A percentile compares a stretch with the other conserved stretches of the same genome.
These are phyloP conservation scores for Lophura nycthemera DNA, from an alignment of 2,113 vertebrate species.

Conservation along the genomic window DNA sequence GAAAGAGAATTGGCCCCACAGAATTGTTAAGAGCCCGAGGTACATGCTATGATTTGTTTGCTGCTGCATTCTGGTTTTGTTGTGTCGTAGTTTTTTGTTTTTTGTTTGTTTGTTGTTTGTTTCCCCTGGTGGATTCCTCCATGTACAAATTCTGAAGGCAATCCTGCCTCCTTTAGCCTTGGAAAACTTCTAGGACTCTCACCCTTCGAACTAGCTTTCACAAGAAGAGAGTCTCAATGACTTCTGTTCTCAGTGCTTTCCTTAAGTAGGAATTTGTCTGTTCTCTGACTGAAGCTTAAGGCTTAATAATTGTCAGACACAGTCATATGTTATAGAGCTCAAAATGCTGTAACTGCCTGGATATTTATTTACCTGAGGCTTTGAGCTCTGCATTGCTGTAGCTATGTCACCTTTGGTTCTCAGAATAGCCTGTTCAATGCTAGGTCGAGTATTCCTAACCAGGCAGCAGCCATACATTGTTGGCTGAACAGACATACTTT, in stretches of 20 bases:
- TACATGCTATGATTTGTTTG: not conserved
- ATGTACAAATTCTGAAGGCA: not conserved
- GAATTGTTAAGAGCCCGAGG: not conserved
- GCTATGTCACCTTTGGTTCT: not conserved
- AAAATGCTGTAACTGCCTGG: not conserved
- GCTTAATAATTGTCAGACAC: not conserved
- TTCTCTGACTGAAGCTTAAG: not conserved
- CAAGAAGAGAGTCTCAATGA: not conserved
- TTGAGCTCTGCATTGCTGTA: not conserved
- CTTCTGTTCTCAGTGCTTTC: not conserved
- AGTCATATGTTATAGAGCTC: not conserved
- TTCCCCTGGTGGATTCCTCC: not conserved
- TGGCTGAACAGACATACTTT: not conserved
- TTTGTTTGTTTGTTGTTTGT: not conserved
- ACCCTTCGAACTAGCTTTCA: not conserved
- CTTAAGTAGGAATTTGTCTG: not conserved
- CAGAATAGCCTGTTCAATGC: not conserved
- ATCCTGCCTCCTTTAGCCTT: not conserved
- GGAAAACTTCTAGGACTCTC: not conserved
- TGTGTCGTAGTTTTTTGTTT: no score
- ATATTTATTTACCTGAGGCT: constrained; percentile 18
- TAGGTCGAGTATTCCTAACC: not conserved
- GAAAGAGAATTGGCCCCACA: not conserved
- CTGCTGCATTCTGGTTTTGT: not conserved
- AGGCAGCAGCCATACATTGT: not conserved